Base-by-base conservation (phyloP, 1,140 invertebrate species). In the Pararge aegeria region DNA sequence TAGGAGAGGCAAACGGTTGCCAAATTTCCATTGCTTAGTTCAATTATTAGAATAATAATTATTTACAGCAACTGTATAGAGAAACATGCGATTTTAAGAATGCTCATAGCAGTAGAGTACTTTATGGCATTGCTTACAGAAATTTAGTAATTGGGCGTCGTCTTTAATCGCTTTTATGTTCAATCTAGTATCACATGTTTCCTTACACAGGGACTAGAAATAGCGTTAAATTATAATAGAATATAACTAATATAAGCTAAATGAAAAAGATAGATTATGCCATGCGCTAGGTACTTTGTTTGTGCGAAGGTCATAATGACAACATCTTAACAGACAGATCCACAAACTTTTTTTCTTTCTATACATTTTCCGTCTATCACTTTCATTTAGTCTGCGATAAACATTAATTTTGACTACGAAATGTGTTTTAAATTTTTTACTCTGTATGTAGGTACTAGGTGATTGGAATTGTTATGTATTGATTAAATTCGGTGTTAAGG, bases 1-100 rank as follows among this genome's bases (percentile, higher is more conserved):
- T 52, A 38, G 18, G 29, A 40, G 34, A 46, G 42, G 52, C 44
- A 21, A 48, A 21, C 2, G 21, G 21, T 54, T 27, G 49, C 51
- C 24, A 42, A 34, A 9, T 46, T 61, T 55, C 52, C 52, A 50
- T 61, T 48, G 59, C 52, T 61, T 61, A 61, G 59, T 61, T 61
- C 59, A 61, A 61, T 61, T 61, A 61, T 55, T 61, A 61, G 59
- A 34, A 54, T 61, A 54, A 60, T 53, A 15, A 46, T 19, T 30
- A 24, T 37, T 57, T 10, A 34, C 30, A 12, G 10, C 12, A 34
- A 34, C 30, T 34, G 30, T 34, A 34, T n/a, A 10, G n/a, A 10
- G 30, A n/a, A 34, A 34, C 2, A 12, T 34, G 7, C n/a, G 30
- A 34, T 34, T 34, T 7, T 12, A 12, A 34, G n/a, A n/a, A n/a